A percentile compares a stretch with the other conserved stretches of the same genome.
These are phyloP conservation scores for Megastigmus dorsalis DNA, from an alignment of 2,888 invertebrate species.

Conservation along the genomic window DNA sequence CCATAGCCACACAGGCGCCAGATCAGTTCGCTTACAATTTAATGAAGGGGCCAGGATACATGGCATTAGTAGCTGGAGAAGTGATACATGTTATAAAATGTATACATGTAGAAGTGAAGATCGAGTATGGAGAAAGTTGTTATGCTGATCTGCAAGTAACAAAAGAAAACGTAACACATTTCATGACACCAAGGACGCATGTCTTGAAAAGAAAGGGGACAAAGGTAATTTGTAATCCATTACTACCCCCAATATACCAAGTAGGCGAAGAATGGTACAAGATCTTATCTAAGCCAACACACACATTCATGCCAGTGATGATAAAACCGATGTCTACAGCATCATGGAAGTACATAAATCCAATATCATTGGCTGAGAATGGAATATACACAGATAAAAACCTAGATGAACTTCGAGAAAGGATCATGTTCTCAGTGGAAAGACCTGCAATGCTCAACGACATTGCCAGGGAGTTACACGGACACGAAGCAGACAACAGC, in stretches of 20 bases:
- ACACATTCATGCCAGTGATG: neutral
- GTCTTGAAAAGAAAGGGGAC: neutral
- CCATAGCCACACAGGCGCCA: constrained; percentile 52
- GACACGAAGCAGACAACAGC: neutral
- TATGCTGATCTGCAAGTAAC: neutral
- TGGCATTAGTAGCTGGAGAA: neutral
- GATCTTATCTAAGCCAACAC: neutral
- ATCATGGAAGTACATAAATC: constrained; percentile 19
- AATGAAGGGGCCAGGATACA: neutral
- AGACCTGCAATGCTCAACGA: constrained; percentile 5
- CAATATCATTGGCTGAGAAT: constrained; percentile 31
- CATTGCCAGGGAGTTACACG: neutral
- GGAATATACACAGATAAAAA: constrained; percentile 49
- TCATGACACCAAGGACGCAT: neutral
- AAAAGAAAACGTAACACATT: neutral
- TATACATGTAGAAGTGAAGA: neutral
- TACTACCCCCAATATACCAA: neutral
- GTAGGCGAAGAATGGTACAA: constrained; percentile 53
- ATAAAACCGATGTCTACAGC: constrained; percentile 20
- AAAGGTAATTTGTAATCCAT: neutral
- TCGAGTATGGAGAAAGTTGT: neutral
- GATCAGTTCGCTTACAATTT: constrained; percentile 57
- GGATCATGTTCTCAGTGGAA: constrained; percentile 40
- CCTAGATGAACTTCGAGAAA: constrained; percentile 26
- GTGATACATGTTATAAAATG: neutral